phyloP scores from a whole-genome alignment of 2,797 vertebrate species.

The Phylloscopus collybita region DNA sequence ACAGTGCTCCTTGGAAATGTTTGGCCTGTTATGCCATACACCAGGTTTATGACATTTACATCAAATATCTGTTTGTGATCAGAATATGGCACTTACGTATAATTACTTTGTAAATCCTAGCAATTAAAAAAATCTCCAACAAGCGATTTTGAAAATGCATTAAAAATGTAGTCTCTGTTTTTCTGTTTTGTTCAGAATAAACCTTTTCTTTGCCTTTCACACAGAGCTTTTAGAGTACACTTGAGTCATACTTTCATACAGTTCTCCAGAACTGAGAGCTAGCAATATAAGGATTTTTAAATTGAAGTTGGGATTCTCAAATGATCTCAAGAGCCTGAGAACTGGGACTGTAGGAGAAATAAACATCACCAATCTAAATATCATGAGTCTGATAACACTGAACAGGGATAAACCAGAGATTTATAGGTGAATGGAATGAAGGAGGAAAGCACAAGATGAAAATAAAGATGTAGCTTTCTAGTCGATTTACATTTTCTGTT shows the following conservation, averaged over 20 bases:
- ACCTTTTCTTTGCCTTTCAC: conserved; percentile 36
- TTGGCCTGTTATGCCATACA: accelerated
- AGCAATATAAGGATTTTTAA: conserved; percentile 37
- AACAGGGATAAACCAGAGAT: neutral
- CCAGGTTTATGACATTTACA: accelerated
- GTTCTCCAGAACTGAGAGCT: conserved; percentile 43
- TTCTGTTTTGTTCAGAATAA: conserved; percentile 18
- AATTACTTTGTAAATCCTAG: neutral
- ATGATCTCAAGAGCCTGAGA: conserved; percentile 31
- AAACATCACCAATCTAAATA: conserved; percentile 41
- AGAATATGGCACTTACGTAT: accelerated
- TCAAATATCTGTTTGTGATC: neutral
- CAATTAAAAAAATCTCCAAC: neutral
- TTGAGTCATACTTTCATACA: conserved; percentile 22
- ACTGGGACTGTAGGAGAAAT: conserved; percentile 22
- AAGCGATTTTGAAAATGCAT: neutral
- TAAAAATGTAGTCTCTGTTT: neutral
- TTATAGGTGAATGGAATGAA: neutral
- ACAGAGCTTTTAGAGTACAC: conserved; percentile 34
- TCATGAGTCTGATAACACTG: neutral
- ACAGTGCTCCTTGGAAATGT: neutral
- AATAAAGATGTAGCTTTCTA: neutral
- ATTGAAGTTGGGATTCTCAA: conserved; percentile 45
- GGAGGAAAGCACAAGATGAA: neutral
- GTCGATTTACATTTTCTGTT: neutral